These are phyloP conservation scores for Pocillopora damicornis DNA, from an alignment of 64 coral and sea anemone species.

Conservation along the genomic window DNA sequence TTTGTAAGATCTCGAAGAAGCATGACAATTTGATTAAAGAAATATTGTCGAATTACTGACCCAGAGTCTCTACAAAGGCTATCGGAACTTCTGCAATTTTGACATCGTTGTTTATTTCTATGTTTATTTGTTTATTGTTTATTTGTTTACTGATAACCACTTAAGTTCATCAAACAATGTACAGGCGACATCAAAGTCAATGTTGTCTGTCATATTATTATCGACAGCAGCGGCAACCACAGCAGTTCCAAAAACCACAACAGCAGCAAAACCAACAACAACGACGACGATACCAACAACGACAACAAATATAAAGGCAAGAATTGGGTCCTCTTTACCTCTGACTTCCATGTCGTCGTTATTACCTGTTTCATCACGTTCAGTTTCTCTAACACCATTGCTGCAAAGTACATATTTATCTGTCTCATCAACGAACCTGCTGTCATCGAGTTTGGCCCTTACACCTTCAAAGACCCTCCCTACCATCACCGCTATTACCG, in stretches of 20 bases:
- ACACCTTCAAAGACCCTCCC: background rate
- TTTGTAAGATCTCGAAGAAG: too few relatives aligned
- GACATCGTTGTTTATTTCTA: too few relatives aligned
- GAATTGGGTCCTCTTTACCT: background rate
- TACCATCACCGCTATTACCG: background rate
- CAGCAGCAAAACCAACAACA: background rate
- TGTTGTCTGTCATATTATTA: background rate
- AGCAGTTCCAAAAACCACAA: background rate
- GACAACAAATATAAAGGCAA: background rate
- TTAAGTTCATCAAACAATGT: too few relatives aligned
- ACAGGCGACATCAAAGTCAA: too few relatives aligned
- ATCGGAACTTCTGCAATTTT: too few relatives aligned
- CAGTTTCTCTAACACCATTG: background rate
- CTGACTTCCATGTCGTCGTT: background rate
- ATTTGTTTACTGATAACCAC: too few relatives aligned
- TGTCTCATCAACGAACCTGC: background rate
- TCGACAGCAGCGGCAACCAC: background rate
- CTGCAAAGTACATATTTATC: background rate
- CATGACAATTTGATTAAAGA: too few relatives aligned
- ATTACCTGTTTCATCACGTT: background rate
- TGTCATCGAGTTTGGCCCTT: background rate
- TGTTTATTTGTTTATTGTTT: too few relatives aligned
- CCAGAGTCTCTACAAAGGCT: too few relatives aligned
- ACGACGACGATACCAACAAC: too few relatives aligned
- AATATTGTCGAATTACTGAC: too few relatives aligned